These are phyloP conservation scores for Liparis tanakae DNA, from an alignment of 2,797 vertebrate genomes.

Conservation along the genomic window DNA sequence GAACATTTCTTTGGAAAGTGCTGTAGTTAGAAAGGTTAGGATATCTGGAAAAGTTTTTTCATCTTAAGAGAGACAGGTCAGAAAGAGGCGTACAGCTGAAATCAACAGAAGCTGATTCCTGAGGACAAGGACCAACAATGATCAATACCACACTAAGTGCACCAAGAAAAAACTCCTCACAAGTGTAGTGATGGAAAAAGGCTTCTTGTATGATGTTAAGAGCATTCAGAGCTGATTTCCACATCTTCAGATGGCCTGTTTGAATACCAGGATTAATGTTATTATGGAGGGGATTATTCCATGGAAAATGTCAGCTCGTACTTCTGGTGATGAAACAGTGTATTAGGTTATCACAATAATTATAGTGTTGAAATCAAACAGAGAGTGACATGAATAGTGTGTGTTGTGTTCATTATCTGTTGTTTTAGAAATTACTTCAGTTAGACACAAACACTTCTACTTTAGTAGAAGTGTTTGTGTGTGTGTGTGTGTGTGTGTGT, in stretches of 20 bases:
- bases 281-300: neutral
- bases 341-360: slow-evolving; percentile 12
- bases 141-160: slow-evolving; percentile 77
- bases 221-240: slow-evolving; percentile 26
- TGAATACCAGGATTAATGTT: slow-evolving; percentile 9
- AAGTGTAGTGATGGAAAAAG: slow-evolving; percentile 45
- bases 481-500: too few species aligned
- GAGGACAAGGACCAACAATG: slow-evolving; percentile 71
- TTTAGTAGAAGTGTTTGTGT: neutral
- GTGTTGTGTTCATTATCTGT: neutral
- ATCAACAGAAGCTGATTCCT: slow-evolving; percentile 79
- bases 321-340: slow-evolving; percentile 23
- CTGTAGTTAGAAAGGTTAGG: slow-evolving; percentile 37
- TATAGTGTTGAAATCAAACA: slow-evolving; percentile 14
- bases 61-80: slow-evolving; percentile 67
- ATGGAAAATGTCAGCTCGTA: slow-evolving; percentile 13
- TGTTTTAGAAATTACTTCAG: neutral
- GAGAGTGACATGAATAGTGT: slow-evolving; percentile 4
- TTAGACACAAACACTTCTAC: too few species aligned
- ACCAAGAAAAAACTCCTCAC: slow-evolving; percentile 45
- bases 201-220: slow-evolving; percentile 46
- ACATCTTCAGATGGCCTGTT: slow-evolving; percentile 15
- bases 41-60: slow-evolving; percentile 54
- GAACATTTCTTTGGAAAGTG: slow-evolving; percentile 22
- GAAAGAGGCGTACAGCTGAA: slow-evolving; percentile 71